Base-by-base conservation (phyloP, 2,888 invertebrate genomes). In the Chironomus riparius region DNA sequence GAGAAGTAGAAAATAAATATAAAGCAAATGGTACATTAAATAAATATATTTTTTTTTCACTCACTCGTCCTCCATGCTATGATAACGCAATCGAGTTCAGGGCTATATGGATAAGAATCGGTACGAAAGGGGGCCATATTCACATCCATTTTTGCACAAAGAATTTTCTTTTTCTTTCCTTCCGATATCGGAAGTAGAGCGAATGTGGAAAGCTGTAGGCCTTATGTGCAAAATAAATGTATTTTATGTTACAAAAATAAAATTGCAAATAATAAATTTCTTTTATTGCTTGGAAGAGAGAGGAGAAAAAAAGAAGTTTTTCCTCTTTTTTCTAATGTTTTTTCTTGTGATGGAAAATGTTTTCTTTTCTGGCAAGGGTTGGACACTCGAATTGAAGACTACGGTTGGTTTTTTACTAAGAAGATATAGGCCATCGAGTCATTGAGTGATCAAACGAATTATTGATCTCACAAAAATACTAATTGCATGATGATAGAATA, bases 181-280 rank as follows among this genome's bases (percentile, higher is more conserved):
- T 38, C 10, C 10, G 38, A 38, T 38, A 38, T 10, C 38, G 2
- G 18, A 56, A 15, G 7, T 15, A 15, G 56, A 56, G n/a, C n/a
- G 15, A 56, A 38, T 38, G 38, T 38, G 38, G 7, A 38, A 56
- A 56, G 56, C 56, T 18, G n/a, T 56, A 56, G 56, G 56, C 56
- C 56, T 56, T 56, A 56, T 56, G 15, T 56, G 56, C 56, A 24
- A 71, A 38, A 48, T 21, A 48, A 73, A 73, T 73, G 62, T 73
- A 47, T 61, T 50, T 71, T 50, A 56, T 61, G 38, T 62, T 62
- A 24, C 62, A 73, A 18, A 62, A 73, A 38, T 61, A 50, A 73
- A 73, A 73, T 73, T 73, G 72, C 72, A 73, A 73, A 73, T 28
- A 73, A 73, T 73, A 73, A 73, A 73, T 73, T 73, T 56, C 13